These are phyloP conservation scores for Pipistrellus kuhlii DNA, from an alignment of 2,797 vertebrate species.

Conservation along the genomic window DNA sequence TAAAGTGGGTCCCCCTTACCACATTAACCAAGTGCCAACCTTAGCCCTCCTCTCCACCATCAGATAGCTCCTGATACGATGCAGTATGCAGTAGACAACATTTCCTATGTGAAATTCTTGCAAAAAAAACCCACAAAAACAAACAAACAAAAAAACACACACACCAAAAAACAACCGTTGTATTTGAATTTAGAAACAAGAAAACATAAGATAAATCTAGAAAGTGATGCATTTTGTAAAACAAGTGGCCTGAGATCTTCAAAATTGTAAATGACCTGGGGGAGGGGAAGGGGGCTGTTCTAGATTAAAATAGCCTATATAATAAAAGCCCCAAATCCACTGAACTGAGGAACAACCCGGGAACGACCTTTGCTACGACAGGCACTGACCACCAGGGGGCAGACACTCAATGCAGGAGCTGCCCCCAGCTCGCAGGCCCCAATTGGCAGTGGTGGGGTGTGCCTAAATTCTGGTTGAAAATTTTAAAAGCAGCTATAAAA, in stretches of 20 bases:
- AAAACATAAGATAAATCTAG: background rate
- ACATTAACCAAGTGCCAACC: background rate
- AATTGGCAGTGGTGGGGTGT: too few species aligned
- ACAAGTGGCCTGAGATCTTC: background rate
- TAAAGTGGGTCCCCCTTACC: background rate
- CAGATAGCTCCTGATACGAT: background rate
- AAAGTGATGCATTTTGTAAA: background rate
- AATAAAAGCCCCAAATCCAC: too few species aligned
- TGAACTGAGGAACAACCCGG: too few species aligned
- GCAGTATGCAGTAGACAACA: background rate
- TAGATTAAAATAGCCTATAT: background rate
- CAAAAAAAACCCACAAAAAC: background rate
- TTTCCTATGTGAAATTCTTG: background rate
- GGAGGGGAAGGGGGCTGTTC: background rate
- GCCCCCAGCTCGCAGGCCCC: too few species aligned
- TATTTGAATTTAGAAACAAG: background rate
- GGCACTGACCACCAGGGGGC: background rate
- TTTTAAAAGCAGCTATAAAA: background rate
- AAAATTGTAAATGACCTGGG: background rate
- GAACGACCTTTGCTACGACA: background rate
- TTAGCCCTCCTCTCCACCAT: background rate
- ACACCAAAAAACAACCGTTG: background rate
- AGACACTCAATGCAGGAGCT: too few species aligned
- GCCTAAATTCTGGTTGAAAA: background rate
- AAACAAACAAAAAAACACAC: too few species aligned